Conservation (phyloP, 2,888 invertebrate species). For the Silvanus unidentatus region DNA sequence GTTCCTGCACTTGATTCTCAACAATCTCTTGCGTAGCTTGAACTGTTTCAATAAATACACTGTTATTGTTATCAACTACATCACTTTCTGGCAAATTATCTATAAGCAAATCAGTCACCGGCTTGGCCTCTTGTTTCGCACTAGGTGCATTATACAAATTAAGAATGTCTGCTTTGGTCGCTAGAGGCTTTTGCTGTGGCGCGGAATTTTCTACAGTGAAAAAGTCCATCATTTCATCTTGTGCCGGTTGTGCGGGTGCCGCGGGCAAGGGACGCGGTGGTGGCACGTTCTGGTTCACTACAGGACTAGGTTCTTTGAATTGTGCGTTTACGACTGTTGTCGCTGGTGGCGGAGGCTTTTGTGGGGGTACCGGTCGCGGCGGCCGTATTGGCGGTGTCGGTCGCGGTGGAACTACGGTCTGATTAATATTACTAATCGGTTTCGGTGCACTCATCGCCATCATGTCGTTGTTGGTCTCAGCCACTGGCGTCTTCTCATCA, state of each 20-base stretch:
- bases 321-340: neutral
- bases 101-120: conserved; percentile 23
- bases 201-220: conserved; percentile 34
- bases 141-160: conserved; percentile 39
- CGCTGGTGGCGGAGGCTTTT: conserved; percentile 30
- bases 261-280: conserved; percentile 38
- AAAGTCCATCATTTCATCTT: conserved; percentile 39
- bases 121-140: conserved; percentile 19
- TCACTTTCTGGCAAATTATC: conserved; percentile 14
- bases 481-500: conserved; percentile 33
- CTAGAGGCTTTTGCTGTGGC: conserved; percentile 38
- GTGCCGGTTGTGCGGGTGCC: conserved; percentile 13
- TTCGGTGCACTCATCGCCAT: conserved; percentile 24
- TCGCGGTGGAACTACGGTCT: conserved; percentile 37
- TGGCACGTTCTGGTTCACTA: conserved; percentile 16
- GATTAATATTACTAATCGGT: neutral
- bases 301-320: neutral
- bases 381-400: conserved; percentile 28
- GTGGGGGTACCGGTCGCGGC: conserved; percentile 34
- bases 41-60: neutral
- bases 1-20: conserved; percentile 11
- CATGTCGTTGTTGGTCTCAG: conserved; percentile 23
- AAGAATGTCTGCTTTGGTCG: conserved; percentile 43
- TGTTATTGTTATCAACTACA: conserved; percentile 2
- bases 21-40: neutral